A percentile compares a stretch with the other conserved stretches of the same genome.
Conservation (phyloP, 2,113 vertebrate species). For the Cygnus buccinator region DNA sequence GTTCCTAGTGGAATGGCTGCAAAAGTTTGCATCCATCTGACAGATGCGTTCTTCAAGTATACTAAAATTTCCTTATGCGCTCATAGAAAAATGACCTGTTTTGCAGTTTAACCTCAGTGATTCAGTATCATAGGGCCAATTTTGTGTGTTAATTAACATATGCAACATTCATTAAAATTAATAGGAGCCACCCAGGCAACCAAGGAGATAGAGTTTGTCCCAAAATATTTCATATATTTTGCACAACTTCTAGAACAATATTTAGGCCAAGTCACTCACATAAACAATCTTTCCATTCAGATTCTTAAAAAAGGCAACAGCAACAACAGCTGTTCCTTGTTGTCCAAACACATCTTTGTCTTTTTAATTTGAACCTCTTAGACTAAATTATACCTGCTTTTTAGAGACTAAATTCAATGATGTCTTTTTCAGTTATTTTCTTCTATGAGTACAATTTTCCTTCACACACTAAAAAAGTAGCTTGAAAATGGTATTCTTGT, state of each 20-base stretch:
- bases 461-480: background rate
- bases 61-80: background rate
- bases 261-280: slow-evolving; percentile 18
- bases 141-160: background rate
- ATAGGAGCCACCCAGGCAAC: background rate
- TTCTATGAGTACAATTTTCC: background rate
- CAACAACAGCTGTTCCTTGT: background rate
- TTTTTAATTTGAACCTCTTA: background rate
- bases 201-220: background rate
- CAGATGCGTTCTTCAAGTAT: background rate
- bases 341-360: background rate
- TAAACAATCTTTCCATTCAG: slow-evolving; percentile 5
- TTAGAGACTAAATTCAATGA: background rate
- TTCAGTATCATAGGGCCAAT: background rate
- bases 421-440: background rate
- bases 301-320: slow-evolving; percentile 31
- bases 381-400: background rate
- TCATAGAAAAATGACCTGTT: background rate
- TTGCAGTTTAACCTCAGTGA: background rate
- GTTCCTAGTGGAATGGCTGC: background rate
- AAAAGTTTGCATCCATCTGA: background rate
- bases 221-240: slow-evolving; percentile 26
- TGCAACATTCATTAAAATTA: slow-evolving; percentile 20
- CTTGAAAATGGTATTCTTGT: background rate
- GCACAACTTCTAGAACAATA: background rate